Percentiles rank a stretch among this genome's conserved stretches.
Evolutionary conservation across 2,797 vertebrate species (phyloP).

Genomic region (Smutsia temminckii): DNA sequence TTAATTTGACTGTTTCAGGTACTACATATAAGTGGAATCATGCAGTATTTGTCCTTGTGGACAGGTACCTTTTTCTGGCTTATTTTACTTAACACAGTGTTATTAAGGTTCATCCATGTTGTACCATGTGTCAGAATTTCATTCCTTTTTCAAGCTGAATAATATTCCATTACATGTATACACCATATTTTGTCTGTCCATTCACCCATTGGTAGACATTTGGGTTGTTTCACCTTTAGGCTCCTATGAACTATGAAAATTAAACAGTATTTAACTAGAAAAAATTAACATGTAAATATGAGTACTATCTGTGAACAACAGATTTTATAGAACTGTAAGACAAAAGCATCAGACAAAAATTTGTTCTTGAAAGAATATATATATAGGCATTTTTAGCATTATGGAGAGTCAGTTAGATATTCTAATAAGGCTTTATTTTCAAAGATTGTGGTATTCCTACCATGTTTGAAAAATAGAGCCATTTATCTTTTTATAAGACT

Average conservation of each 20-base stretch:
- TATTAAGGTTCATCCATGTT: conserved; percentile 16
- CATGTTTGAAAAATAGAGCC: neutral
- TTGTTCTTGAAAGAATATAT: conserved; percentile 20
- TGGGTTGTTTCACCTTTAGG: conserved; percentile 1
- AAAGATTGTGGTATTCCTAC: neutral
- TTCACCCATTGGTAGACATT: neutral
- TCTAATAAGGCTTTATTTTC: neutral
- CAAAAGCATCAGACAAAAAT: neutral
- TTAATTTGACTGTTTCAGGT: neutral
- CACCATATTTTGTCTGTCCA: neutral
- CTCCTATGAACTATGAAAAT: conserved; percentile 19
- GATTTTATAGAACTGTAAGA: neutral
- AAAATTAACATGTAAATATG: neutral
- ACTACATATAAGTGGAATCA: neutral
- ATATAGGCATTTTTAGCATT: neutral
- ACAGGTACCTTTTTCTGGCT: neutral
- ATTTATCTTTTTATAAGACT: conserved; percentile 21
- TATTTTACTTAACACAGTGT: neutral
- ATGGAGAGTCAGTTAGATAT: neutral
- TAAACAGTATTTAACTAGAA: neutral
- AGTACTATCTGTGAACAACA: neutral
- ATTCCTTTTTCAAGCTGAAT: neutral
- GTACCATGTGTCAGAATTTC: neutral
- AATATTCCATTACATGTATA: neutral
- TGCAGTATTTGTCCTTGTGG: neutral